Conservation (phyloP, 1,140 invertebrate genomes). For the Drosophila pectinifera region DNA sequence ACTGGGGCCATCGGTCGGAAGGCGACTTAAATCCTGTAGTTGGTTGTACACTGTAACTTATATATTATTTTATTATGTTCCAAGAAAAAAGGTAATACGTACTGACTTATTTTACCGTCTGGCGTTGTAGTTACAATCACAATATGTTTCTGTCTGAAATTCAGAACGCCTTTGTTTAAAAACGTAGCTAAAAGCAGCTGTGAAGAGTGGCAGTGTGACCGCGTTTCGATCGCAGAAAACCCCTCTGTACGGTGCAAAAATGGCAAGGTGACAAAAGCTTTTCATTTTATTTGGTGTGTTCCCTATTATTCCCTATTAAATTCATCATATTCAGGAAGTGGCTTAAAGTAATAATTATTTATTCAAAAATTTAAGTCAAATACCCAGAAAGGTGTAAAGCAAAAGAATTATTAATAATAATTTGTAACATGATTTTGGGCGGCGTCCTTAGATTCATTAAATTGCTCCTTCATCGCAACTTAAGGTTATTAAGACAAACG, state of each 20-base stretch:
- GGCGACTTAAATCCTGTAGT: no score
- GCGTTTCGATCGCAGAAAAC: conserved; percentile 1
- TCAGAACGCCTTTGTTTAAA: not conserved
- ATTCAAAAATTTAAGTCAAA: not conserved
- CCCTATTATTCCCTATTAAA: no score
- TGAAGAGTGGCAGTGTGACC: not conserved
- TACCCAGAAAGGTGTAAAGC: no score
- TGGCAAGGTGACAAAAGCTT: not conserved
- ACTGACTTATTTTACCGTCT: not conserved
- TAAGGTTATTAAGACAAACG: conserved; percentile 16
- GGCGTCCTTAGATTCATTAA: not conserved
- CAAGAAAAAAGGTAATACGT: not conserved
- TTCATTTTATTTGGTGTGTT: not conserved
- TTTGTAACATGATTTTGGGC: not conserved
- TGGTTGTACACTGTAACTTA: not conserved
- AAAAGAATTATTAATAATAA: not conserved
- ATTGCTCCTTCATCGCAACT: not conserved
- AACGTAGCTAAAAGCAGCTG: conserved; percentile 30
- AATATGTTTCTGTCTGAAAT: not conserved
- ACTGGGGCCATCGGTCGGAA: conserved; percentile 7
- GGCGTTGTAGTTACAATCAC: not conserved
- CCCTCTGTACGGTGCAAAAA: not conserved
- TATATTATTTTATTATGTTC: not conserved
- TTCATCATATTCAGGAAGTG: not conserved
- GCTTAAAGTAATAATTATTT: not conserved